Evolutionary conservation across 2,888 invertebrate species (phyloP), one percentile per base, ranked within the genome.

Genomic region (Cylloceria caligata): DNA sequence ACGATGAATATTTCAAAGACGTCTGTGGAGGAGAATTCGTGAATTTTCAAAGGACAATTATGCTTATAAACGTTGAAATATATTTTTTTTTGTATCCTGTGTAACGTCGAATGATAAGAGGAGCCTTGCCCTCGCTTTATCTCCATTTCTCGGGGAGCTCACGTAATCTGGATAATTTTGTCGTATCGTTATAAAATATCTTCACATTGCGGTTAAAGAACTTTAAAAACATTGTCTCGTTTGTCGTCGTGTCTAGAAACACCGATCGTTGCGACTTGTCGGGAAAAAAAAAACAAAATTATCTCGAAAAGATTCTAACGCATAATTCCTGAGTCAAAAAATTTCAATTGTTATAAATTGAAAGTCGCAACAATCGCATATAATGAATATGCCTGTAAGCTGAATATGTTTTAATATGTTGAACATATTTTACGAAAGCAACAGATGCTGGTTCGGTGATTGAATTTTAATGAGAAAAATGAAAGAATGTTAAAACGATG

Each of bases 1-100:
- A 13, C 86, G 57, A 88, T 83, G 49, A 85, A 80, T 75, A 80
- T 81, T 60, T 52, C 75, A 39, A 80, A 83, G 49, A 47, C 78
- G 6, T 39, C 11, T 5, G 68, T 34, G 19, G 62, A 72, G 7
- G 64, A 64, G 21, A 52, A 69, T 69, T n/a, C 36, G 45, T 72
- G 6, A 60, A 47, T 30, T 45, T 60, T 21, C 13, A 60, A 19
- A 24, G 19, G 13, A 72, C 72, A 30, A 72, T 45, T 60, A 34
- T 52, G 60, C 60, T 30, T 45, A 30, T 57, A 34, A 60, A 72
- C 71, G 34, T 55, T 75, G 45, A 77, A 77, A 77, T 68, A 76
- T 77, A 77, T 77, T 52, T 77, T 75, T 74, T 73, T 75, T 75
- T 42, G 45, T 75, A 67, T 30, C 75, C 30, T 67, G 57, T 67